Evolutionary conservation across 2,797 vertebrate genomes (phyloP), one percentile per base, ranked within the genome.

Genomic region (Pygocentrus nattereri): DNA sequence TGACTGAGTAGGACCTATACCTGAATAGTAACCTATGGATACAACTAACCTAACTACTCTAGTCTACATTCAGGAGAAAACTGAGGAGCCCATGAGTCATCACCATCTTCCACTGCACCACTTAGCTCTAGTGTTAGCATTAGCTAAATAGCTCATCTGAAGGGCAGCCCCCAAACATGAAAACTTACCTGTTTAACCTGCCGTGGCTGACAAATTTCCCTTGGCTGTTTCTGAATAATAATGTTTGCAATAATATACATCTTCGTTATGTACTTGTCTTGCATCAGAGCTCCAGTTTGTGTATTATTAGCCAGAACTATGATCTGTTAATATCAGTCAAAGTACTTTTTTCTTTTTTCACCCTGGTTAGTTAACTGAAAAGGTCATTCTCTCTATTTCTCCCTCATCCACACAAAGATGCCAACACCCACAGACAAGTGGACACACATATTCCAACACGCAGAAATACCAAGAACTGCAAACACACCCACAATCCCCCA

Each of bases 381-480:
- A 6, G 16, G 30, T 25, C 44, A n/a, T 62, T 81, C 65, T 76
- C 44, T 71, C 72, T 13, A 1, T 65, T 56, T 72, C 44, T 65
- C 44, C 70, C 72, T 49, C 71, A 38, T 52, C 21, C 23, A n/a
- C 70, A 30, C 41, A 41, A 13, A 61, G 30, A 61, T 70, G 44
- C 76, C 31, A 54, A 27, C 81, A 67, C 81, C 25, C 80, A 47
- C 74, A 44, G 8, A 50, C 56, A n/a, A 67, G 21, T 27, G 18
- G 38, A 61, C 80, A 30, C 59, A 30, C 59, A 56, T 44, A 38
- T 6, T 62, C 8, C 50, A 61, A 49, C 50, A 59, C 50, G 41
- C 27, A 70, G 6, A 71, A 31, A 85, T 61, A 54, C 47, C 68
- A 61, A 69, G 44, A 64, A 50, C 65, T 64, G 44, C 68, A 56